These are phyloP conservation scores for Balanococcus diminutus DNA, from an alignment of 2,888 invertebrate species.

Conservation along the genomic window DNA sequence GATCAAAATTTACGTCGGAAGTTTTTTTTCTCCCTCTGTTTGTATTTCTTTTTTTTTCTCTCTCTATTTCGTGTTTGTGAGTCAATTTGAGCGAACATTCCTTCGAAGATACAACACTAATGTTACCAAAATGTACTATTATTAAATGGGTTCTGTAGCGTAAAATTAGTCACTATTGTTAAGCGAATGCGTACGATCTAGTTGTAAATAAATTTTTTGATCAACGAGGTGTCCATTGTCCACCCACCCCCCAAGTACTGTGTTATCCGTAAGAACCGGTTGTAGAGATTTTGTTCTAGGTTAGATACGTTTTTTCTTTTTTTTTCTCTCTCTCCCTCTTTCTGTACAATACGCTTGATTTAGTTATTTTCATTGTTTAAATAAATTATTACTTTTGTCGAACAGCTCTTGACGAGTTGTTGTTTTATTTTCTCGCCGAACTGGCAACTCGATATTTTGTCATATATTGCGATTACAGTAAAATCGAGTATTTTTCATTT, in stretches of 20 bases:
- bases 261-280: conserved; percentile 27
- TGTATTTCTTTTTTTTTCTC: background rate
- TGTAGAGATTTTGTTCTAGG: conserved; percentile 41
- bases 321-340: too few relatives aligned
- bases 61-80: background rate
- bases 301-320: background rate
- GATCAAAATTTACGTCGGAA: conserved; percentile 16
- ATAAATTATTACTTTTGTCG: conserved; percentile 32
- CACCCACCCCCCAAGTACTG: background rate
- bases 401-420: background rate
- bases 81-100: conserved; percentile 48
- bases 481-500: too few relatives aligned
- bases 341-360: conserved; percentile 33
- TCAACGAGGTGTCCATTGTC: background rate
- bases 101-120: conserved; percentile 42
- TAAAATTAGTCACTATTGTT: conserved; percentile 52
- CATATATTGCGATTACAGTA: too few relatives aligned
- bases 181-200: conserved; percentile 44
- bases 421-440: background rate
- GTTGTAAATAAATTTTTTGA: conserved; percentile 38
- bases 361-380: conserved; percentile 41
- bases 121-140: conserved; percentile 50
- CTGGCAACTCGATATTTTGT: too few relatives aligned
- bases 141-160: conserved; percentile 44
- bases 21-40: background rate